Base-by-base conservation (phyloP, 2,797 vertebrate species). In the Podargus strigoides region DNA sequence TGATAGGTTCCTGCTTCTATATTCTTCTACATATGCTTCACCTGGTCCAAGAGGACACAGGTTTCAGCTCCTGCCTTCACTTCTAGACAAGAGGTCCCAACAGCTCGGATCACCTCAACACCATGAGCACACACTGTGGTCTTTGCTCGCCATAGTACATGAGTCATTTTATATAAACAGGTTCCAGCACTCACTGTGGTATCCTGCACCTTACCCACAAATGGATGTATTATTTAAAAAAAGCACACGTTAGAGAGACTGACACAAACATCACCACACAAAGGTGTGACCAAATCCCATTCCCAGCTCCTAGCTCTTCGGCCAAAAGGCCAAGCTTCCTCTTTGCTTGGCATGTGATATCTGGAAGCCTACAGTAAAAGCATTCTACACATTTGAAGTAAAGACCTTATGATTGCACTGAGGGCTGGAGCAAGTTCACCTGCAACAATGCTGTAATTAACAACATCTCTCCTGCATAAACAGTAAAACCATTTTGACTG, bases 51-150 rank as follows among this genome's bases (percentile, higher is more conserved):
- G 11, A 74, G 30, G 11, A 60, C 27, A 44, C 27, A 37, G 18
- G 59, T 23, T 73, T 32, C 49, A 49, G 50, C 52, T 85, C 50
- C 83, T 63, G 21, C n/a, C 28, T 58, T 36, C 47, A 4, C 12
- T 44, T 42, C 12, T 22, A 73, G 58, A 32, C 12, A 66, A 9
- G 12, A 55, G 4, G 30, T 6, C 22, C 64, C 69, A 44, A 32
- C 42, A 69, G 5, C 4, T 46, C 11, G 5, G 9, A 5, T 73
- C 27, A 4, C 11, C 32, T 26, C 59, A 39, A 39, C 3, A 67
- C 8, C 46, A 5, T 0, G 14, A 63, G 8, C 19, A 1, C 1
- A 11, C 72, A 13, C 18, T 8, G 10, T 12, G 28, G 7, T 14
- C 14, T 59, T 47, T 76, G 49, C 16, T 68, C 55, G 70, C 53